A percentile compares a stretch with the other conserved stretches of the same genome.
These are phyloP conservation scores for Atopsyche davidsoni DNA, from an alignment of 1,140 invertebrate species.

Conservation along the genomic window DNA sequence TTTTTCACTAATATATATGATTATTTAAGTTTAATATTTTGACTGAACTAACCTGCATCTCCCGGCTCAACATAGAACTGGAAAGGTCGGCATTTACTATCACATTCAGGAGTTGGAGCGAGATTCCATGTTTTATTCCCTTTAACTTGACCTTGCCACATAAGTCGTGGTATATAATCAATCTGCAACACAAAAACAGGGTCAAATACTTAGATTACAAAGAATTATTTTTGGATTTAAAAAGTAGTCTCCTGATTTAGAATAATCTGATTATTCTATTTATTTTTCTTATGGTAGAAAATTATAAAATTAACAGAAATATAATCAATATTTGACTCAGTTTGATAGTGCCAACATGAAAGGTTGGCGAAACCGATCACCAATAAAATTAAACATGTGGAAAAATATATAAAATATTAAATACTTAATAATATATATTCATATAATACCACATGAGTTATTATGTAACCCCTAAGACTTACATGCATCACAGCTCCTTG, in stretches of 20 bases:
- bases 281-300: no score
- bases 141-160: conserved; percentile 90
- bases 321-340: no score
- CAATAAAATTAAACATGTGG: conserved; percentile 12
- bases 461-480: no score
- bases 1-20: conserved; percentile 22
- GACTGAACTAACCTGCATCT: conserved; percentile 65
- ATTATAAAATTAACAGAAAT: no score
- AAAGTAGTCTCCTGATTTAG: no score
- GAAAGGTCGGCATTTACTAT: conserved; percentile 65
- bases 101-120: conserved; percentile 84
- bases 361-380: background rate
- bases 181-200: conserved; percentile 58
- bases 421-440: background rate
- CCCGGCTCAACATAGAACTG: conserved; percentile 76
- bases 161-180: conserved; percentile 84
- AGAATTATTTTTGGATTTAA: no score
- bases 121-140: conserved; percentile 83
- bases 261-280: background rate
- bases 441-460: no score
- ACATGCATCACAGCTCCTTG: conserved; percentile 91
- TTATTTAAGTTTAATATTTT: conserved; percentile 12
- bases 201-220: no score
- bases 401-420: conserved; percentile 5
- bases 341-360: no score